Conservation (phyloP, 2,797 vertebrate species). For the Mormyrus proboscirostris region DNA sequence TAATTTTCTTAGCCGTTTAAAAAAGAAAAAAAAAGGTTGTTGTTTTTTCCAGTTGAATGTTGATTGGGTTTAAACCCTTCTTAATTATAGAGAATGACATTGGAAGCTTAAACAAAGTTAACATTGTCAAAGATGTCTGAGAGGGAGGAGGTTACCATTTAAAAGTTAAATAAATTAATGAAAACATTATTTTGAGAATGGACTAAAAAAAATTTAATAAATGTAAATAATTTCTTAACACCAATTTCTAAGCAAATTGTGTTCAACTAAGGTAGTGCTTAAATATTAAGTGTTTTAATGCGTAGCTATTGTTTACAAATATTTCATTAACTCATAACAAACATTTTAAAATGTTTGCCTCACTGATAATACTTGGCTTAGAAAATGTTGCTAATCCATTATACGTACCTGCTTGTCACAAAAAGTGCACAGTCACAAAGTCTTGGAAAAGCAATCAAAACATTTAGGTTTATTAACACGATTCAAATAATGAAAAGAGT, state of each 20-base stretch:
- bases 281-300: neutral
- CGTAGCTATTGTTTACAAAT: neutral
- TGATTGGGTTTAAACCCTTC: neutral
- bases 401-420: neutral
- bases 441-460: neutral
- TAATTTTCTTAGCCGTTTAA: neutral
- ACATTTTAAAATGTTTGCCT: neutral
- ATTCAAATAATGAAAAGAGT: neutral
- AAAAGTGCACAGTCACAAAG: neutral
- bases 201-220: neutral
- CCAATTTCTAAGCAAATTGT: neutral
- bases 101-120: neutral
- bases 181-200: neutral
- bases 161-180: neutral
- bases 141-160: neutral
- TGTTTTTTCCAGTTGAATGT: neutral
- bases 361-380: neutral
- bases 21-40: neutral
- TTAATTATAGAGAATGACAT: neutral
- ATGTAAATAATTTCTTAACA: neutral
- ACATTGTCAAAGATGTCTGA: neutral
- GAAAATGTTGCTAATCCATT: neutral
- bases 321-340: neutral
- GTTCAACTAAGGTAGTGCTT: neutral
- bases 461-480: neutral